Conservation (phyloP, 2,797 vertebrate genomes). For the Lates japonicus region DNA sequence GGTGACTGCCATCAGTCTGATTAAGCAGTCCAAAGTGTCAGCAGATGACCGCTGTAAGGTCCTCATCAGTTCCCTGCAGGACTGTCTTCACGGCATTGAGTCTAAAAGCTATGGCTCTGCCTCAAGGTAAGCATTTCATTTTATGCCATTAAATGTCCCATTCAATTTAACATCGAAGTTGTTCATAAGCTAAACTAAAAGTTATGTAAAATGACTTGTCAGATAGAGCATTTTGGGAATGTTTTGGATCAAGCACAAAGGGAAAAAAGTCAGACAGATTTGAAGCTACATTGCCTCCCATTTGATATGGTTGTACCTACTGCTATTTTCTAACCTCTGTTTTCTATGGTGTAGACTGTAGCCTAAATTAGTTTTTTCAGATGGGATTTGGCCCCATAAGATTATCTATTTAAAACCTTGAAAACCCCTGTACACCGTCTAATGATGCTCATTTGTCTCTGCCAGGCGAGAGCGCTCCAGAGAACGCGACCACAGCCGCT, state of each 20-base stretch:
- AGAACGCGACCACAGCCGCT: constrained; percentile 98
- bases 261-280: background rate
- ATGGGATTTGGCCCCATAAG: constrained; percentile 1
- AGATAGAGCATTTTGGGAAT: background rate
- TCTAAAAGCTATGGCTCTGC: constrained; percentile 99
- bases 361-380: constrained; percentile 7
- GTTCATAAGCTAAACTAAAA: background rate
- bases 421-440: background rate
- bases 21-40: constrained; percentile 99
- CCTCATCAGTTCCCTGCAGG: constrained; percentile 98
- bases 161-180: background rate
- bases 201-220: background rate
- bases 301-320: background rate
- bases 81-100: constrained; percentile 99
- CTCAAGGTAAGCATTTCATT: constrained; percentile 83
- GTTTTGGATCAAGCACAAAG: background rate
- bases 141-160: background rate
- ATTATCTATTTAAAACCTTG: background rate
- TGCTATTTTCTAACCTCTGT: background rate
- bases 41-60: constrained; percentile 99
- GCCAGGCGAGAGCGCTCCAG: constrained; percentile 96
- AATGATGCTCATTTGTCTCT: constrained; percentile 8
- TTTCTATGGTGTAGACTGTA: constrained; percentile 6
- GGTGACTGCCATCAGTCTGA: constrained; percentile 99
- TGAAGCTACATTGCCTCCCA: background rate